Evolutionary conservation across 1,140 invertebrate genomes (phyloP).

Genomic region (Arion vulgaris): DNA sequence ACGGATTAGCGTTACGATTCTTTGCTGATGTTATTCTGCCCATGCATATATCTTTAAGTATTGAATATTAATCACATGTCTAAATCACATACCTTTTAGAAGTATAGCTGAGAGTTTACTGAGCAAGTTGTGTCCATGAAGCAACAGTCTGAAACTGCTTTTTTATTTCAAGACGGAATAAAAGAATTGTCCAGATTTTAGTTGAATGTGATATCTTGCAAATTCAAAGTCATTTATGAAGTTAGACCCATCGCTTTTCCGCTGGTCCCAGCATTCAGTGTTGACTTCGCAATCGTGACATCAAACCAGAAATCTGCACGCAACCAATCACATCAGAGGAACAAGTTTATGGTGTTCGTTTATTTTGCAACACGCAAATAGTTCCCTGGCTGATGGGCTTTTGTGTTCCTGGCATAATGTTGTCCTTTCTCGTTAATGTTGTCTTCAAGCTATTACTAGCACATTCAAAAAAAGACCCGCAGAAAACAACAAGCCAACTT

Average conservation of each 20-base stretch:
- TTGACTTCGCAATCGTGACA: background rate
- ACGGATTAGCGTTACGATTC: too few relatives aligned
- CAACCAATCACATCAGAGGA: constrained; percentile 13
- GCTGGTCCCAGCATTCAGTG: background rate
- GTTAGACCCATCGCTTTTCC: background rate
- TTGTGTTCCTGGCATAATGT: background rate
- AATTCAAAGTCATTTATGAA: background rate
- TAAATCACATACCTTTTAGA: too few relatives aligned
- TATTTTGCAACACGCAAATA: background rate
- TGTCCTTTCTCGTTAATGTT: background rate
- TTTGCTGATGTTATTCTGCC: too few relatives aligned
- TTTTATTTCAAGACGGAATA: background rate
- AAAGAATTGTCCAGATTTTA: background rate
- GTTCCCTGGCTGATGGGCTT: background rate
- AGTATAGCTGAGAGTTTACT: too few relatives aligned
- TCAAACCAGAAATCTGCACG: background rate
- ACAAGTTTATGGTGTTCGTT: background rate
- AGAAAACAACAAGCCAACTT: background rate
- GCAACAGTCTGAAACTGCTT: too few relatives aligned
- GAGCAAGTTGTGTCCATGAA: too few relatives aligned
- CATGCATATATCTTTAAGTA: too few relatives aligned
- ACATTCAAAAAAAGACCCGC: background rate
- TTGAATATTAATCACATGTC: too few relatives aligned
- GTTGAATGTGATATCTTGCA: background rate
- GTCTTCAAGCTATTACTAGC: background rate